phyloP scores from a whole-genome alignment of 1,140 invertebrate species.

The Hormaphis cornu region DNA sequence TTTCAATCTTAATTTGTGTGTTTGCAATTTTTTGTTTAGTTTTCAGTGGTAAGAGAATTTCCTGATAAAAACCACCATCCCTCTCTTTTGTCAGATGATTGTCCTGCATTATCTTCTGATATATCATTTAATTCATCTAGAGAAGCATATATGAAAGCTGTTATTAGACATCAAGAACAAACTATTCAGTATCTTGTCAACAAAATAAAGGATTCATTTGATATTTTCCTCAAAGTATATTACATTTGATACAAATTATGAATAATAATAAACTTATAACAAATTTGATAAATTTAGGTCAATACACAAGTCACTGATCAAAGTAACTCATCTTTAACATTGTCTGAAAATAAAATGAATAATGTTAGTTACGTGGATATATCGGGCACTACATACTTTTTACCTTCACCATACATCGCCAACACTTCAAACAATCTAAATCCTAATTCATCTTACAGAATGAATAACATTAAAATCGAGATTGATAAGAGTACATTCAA shows the following conservation, averaged over 20 bases:
- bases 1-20: background rate
- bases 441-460: background rate
- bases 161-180: conserved; percentile 22
- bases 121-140: background rate
- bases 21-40: background rate
- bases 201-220: conserved; percentile 17
- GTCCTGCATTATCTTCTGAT: background rate
- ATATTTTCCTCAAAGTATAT: conserved; percentile 7
- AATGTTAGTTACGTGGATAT: conserved; percentile 21
- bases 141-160: conserved; percentile 17
- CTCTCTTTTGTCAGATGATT: background rate
- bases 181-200: conserved; percentile 21
- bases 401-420: background rate
- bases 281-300: background rate
- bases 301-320: background rate
- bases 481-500: background rate
- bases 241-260: background rate
- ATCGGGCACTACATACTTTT: conserved; percentile 20
- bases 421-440: background rate
- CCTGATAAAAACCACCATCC: background rate
- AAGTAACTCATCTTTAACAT: background rate
- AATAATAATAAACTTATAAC: background rate
- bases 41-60: conserved; percentile 18
- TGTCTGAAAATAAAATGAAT: background rate
- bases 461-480: background rate